Conservation (phyloP, 2,888 invertebrate genomes). For the Oscheius myriophilus region DNA sequence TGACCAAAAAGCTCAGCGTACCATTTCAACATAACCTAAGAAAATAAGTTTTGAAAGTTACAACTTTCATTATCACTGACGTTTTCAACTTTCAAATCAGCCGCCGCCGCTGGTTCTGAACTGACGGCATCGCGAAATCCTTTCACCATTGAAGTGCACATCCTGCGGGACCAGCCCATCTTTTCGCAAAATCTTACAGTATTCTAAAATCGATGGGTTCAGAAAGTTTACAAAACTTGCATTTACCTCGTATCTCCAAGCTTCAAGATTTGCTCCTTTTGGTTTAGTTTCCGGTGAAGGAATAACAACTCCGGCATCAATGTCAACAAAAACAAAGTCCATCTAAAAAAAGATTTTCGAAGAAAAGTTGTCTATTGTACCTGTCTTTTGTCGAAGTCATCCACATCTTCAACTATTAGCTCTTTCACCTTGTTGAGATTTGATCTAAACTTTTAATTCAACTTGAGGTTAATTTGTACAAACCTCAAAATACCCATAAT, state of each 20-base stretch:
- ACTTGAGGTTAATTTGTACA: not conserved
- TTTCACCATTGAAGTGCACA: constrained; percentile 25
- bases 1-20: constrained; percentile 62
- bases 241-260: constrained; percentile 26
- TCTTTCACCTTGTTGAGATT: constrained; percentile 29
- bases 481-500: constrained; percentile 40
- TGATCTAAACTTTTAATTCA: constrained; percentile 15
- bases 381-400: constrained; percentile 26
- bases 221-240: too few relatives aligned
- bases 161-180: constrained; percentile 20
- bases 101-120: constrained; percentile 5
- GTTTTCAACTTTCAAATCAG: constrained; percentile 30
- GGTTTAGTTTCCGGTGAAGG: constrained; percentile 31
- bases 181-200: constrained; percentile 24
- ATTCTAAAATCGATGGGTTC: constrained; percentile 9
- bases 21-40: constrained; percentile 49
- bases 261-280: constrained; percentile 6
- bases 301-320: constrained; percentile 35
- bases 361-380: constrained; percentile 11
- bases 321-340: constrained; percentile 40
- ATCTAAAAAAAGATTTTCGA: constrained; percentile 16
- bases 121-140: constrained; percentile 21
- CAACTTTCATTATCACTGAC: too few relatives aligned
- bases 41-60: too few relatives aligned
- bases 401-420: constrained; percentile 29